phyloP scores from a whole-genome alignment of 1,140 invertebrate genomes.

The Lordiphosa collinella region DNA sequence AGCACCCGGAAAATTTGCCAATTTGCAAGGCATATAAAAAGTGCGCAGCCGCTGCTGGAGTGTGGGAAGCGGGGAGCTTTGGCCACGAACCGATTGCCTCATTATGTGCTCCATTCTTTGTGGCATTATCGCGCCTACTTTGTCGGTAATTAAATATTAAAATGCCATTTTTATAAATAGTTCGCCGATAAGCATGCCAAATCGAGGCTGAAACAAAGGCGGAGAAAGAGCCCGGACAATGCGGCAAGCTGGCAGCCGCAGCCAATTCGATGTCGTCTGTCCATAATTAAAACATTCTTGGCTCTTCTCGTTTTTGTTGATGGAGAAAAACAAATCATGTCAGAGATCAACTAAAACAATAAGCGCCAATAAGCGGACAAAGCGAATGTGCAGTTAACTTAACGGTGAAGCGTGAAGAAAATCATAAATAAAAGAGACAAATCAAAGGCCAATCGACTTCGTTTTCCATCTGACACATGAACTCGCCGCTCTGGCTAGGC shows the following conservation, averaged over 20 bases:
- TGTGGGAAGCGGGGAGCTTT: background rate
- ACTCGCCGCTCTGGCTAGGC: conserved; percentile 34
- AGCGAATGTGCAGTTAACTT: conserved; percentile 72
- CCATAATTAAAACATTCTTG: conserved; percentile 39
- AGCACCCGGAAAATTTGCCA: background rate
- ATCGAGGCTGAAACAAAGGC: conserved; percentile 1
- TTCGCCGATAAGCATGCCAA: conserved; percentile 15
- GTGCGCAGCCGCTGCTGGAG: too few species aligned
- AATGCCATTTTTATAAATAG: background rate
- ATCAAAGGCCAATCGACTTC: conserved; percentile 46
- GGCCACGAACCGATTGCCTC: background rate
- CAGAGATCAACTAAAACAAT: conserved; percentile 67
- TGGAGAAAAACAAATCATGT: conserved; percentile 59
- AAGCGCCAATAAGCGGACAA: conserved; percentile 70
- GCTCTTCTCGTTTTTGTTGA: conserved; percentile 8
- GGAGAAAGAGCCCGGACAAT: background rate
- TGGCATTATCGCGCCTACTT: background rate
- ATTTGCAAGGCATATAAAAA: background rate
- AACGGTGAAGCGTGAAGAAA: conserved; percentile 71
- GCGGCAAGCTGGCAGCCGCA: conserved; percentile 2
- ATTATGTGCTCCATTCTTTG: background rate
- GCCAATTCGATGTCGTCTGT: conserved; percentile 1
- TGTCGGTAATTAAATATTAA: background rate
- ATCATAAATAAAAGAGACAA: conserved; percentile 60
- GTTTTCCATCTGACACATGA: conserved; percentile 57